Evolutionary conservation across 2,797 vertebrate species (phyloP).

Genomic region (Salarias fasciatus): DNA sequence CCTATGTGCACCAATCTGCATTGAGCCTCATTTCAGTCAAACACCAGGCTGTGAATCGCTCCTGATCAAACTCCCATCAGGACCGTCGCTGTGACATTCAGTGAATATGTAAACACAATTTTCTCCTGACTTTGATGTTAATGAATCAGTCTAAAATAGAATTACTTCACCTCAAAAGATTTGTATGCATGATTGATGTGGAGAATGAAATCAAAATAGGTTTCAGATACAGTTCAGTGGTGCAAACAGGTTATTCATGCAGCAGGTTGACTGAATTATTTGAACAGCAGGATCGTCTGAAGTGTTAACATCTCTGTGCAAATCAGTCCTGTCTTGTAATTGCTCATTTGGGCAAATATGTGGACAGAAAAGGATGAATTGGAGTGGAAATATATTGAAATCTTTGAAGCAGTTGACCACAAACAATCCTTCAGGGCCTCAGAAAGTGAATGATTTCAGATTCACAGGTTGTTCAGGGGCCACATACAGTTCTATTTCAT

Average conservation of each 20-base stretch:
- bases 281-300: neutral
- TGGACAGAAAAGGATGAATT: neutral
- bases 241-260: no score
- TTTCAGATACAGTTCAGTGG: no score
- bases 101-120: neutral
- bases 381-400: neutral
- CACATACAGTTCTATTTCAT: no score
- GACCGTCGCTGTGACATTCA: no score
- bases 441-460: no score
- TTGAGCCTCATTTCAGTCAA: neutral
- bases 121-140: neutral
- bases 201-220: no score
- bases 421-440: no score
- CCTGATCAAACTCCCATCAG: neutral
- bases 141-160: neutral
- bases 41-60: neutral
- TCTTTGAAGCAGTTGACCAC: conserved; percentile 1
- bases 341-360: neutral
- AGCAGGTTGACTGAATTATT: no score
- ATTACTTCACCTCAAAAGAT: no score
- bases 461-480: no score
- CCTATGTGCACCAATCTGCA: neutral
- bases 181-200: no score
- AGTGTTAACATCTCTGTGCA: neutral
- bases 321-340: neutral